phyloP scores from a whole-genome alignment of 35 echinoderm and acorn worm species.

The Lytechinus pictus region DNA sequence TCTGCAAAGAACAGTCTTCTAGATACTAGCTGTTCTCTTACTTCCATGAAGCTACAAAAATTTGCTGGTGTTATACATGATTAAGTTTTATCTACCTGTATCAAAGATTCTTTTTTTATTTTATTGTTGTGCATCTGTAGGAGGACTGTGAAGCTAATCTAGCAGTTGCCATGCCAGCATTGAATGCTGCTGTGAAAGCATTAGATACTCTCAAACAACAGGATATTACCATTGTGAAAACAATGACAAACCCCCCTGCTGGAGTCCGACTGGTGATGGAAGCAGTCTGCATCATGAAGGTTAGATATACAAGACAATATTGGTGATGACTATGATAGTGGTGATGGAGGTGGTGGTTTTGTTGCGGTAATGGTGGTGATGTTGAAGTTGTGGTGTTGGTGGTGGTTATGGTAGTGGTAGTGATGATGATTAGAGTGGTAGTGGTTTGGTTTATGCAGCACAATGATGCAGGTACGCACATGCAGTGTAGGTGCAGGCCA shows the following conservation, averaged over 20 bases:
- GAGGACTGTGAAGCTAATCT: constrained; percentile 94
- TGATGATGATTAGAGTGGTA: neutral
- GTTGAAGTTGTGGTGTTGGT: neutral
- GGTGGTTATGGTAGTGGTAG: neutral
- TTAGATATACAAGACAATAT: constrained; percentile 24
- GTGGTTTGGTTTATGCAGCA: too few species aligned
- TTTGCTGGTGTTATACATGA: neutral
- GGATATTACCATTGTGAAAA: constrained; percentile 91
- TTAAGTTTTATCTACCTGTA: neutral
- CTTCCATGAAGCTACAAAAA: too few species aligned
- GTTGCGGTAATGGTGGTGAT: neutral
- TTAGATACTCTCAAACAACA: constrained; percentile 90
- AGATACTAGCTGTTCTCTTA: too few species aligned
- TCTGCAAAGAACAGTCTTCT: too few species aligned
- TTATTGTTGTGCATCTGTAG: neutral
- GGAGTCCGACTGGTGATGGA: constrained; percentile 96
- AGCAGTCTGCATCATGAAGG: constrained; percentile 97
- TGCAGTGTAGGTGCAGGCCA: too few species aligned
- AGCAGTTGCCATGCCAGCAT: constrained; percentile 90
- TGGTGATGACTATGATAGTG: neutral
- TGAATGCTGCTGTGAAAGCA: constrained; percentile 92
- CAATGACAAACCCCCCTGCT: constrained; percentile 88
- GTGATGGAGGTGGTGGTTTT: neutral
- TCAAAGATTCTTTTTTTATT: neutral
- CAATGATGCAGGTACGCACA: too few species aligned